phyloP scores from a whole-genome alignment of 2,113 vertebrate species.

The Clarias batrachus region DNA sequence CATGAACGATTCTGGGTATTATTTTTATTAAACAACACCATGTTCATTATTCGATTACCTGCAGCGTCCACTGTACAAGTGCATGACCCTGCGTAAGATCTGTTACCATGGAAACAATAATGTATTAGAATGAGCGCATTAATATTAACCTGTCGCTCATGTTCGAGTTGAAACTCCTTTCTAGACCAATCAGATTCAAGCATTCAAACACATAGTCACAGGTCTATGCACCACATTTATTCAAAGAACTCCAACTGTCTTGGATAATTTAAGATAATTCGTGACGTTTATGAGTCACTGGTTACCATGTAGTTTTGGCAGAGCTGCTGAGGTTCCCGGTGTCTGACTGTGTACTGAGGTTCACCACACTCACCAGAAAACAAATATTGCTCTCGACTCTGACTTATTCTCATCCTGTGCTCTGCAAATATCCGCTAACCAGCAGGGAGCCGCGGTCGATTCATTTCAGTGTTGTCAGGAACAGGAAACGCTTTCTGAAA shows the following conservation, averaged over 20 bases:
- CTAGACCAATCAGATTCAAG: not conserved
- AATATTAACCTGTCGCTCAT: not conserved
- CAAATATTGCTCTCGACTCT: not conserved
- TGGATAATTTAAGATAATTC: not conserved
- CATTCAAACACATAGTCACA: not conserved
- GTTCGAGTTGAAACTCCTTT: not conserved
- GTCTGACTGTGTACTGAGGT: not conserved
- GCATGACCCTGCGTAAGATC: not conserved
- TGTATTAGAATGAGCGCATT: not conserved
- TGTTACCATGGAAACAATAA: not conserved
- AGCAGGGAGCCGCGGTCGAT: not conserved
- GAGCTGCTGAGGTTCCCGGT: not conserved
- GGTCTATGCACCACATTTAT: no score
- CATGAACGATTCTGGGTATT: no score
- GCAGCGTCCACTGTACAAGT: not conserved
- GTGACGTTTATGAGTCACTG: not conserved
- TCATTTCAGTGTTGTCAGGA: not conserved
- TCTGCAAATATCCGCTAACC: not conserved
- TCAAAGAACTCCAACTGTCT: not conserved
- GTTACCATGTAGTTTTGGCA: not conserved
- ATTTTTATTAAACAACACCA: no score
- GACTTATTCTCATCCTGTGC: not conserved
- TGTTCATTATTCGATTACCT: not conserved
- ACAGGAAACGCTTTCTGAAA: not conserved
- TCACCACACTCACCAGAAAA: conserved; percentile 6